A percentile compares a stretch with the other conserved stretches of the same genome.
phyloP scores from a whole-genome alignment of 2,888 invertebrate species.

The Napeogenes sylphis region DNA sequence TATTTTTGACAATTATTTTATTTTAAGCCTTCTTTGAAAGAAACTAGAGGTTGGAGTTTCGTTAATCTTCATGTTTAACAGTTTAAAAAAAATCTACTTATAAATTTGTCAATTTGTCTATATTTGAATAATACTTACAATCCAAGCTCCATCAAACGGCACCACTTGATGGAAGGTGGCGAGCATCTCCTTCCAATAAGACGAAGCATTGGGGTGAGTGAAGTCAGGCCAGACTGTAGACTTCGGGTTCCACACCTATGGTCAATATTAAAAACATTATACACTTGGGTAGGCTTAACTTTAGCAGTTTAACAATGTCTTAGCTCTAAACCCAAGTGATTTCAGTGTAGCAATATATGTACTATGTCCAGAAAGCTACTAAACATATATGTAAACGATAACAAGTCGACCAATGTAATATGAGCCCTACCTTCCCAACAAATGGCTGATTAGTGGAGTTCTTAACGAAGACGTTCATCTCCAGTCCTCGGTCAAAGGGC shows the following conservation, averaged over 20 bases:
- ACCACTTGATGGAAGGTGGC: conserved; percentile 78
- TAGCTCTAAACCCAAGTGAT: too few relatives aligned
- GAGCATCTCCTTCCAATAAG: conserved; percentile 87
- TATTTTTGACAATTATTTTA: too few relatives aligned
- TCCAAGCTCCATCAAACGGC: conserved; percentile 90
- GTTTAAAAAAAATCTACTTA: too few relatives aligned
- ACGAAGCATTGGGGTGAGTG: conserved; percentile 82
- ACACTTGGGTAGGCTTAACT: too few relatives aligned
- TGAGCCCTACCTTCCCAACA: conserved; percentile 80
- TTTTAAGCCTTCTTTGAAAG: too few relatives aligned
- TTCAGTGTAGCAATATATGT: not conserved
- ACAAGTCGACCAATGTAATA: not conserved
- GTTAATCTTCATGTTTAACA: too few relatives aligned
- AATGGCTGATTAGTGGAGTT: conserved; percentile 82
- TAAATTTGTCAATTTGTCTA: not conserved
- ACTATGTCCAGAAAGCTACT: not conserved
- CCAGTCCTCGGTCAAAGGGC: conserved; percentile 86
- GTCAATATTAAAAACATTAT: not conserved
- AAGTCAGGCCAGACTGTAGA: conserved; percentile 90
- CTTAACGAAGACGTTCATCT: conserved; percentile 85
- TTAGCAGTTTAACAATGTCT: too few relatives aligned
- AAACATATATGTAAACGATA: not conserved
- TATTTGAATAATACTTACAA: conserved; percentile 74
- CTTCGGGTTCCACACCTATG: conserved; percentile 83
- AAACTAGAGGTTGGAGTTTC: too few relatives aligned